Evolutionary conservation across 2,113 vertebrate genomes (phyloP), one percentile per base, ranked within the genome.

Genomic region (Thunnus maccoyii): DNA sequence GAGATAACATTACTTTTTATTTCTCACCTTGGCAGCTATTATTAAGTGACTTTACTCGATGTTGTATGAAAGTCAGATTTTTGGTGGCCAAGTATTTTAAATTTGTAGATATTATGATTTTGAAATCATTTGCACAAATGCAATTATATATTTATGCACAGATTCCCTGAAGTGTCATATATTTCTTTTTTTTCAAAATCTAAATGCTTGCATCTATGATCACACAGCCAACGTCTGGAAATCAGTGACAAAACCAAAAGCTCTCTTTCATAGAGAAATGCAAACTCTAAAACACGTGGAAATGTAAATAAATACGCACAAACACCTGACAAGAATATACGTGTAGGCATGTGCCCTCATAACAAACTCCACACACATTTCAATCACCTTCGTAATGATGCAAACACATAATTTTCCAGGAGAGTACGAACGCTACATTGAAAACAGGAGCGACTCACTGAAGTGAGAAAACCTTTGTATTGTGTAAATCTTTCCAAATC

Each of bases 111-210:
- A 27, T 47, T 10, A 22, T 46, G 5, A 46, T 48, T 54, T 77
- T 47, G 2, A 16, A 78, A 48, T 70, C 10, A 41, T 84, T 69
- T 20, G n/a, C 44, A 54, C 16, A 44, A 66, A 56, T 44, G n/a
- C 0, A 2, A 46, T 17, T 72, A 6, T 13, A 65, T 22, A 72
- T 55, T 58, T 72, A 30, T 20, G 14, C 5, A 58, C 36, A 69
- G 13, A 25, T 58, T 46, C 12, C 11, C 20, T 5, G 16, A 67
- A 22, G 55, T 56, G 17, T 50, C 3, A n/a, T 14, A 56, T 15
- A 22, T 57, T 32, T 17, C 30, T 27, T 30, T 5, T 41, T 41
- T 41, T 41, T 41, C 22, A 15, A 57, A 27, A 27, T 41, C 2
- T 41, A 9, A 41, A 41, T 4, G 7, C 25, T n/a, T 51, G 6